phyloP scores from a whole-genome alignment of 2,113 vertebrate genomes.

The Cyanoramphus novaezelandiae region DNA sequence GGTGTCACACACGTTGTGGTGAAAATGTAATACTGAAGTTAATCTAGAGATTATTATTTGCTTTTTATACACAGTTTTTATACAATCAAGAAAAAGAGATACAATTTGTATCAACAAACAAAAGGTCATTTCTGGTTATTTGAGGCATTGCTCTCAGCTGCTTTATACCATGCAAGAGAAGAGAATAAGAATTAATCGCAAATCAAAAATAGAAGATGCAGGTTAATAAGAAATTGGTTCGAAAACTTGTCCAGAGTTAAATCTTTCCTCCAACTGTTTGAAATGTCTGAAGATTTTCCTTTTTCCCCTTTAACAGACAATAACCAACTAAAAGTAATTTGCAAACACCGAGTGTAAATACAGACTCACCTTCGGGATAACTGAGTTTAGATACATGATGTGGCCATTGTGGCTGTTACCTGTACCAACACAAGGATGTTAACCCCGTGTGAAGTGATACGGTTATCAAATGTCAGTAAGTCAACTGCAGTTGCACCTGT shows the following conservation, averaged over 20 bases:
- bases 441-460: neutral
- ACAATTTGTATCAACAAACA: constrained; percentile 99
- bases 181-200: constrained; percentile 57
- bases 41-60: constrained; percentile 78
- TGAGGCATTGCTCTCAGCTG: constrained; percentile 92
- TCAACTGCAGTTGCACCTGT: neutral
- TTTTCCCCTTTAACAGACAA: neutral
- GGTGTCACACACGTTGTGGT: constrained; percentile 94
- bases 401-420: neutral
- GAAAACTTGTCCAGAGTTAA: neutral
- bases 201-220: constrained; percentile 55
- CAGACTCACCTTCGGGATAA: neutral
- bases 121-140: constrained; percentile 98
- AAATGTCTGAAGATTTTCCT: neutral
- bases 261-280: neutral
- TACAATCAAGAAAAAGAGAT: constrained; percentile 99
- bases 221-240: constrained; percentile 4
- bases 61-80: constrained; percentile 85
- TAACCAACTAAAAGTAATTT: neutral
- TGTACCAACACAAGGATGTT: neutral
- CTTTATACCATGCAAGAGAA: constrained; percentile 76
- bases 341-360: neutral
- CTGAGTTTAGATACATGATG: neutral
- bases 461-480: neutral
- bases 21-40: constrained; percentile 89